These are phyloP conservation scores for Steromphala cineraria DNA, from an alignment of 2,888 invertebrate species.

Conservation along the genomic window DNA sequence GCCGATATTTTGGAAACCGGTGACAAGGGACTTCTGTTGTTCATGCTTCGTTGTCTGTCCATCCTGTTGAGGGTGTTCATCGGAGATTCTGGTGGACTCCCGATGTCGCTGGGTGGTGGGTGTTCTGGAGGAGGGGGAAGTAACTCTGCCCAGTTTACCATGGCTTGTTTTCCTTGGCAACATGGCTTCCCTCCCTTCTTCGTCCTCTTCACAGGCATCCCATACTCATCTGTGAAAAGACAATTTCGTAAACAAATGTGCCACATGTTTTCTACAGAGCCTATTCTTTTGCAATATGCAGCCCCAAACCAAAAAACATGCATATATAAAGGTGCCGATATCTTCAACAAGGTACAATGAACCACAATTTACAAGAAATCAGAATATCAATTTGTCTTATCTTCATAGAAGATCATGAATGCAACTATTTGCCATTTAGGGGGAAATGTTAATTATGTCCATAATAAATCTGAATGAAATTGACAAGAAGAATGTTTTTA, in stretches of 20 bases:
- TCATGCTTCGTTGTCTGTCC: constrained; percentile 36
- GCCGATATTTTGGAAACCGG: constrained; percentile 68
- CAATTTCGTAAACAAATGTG: not conserved
- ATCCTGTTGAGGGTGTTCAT: constrained; percentile 34
- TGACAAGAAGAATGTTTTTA: no score
- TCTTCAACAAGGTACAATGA: no score
- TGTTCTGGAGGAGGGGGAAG: constrained; percentile 76
- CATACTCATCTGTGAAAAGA: constrained; percentile 60
- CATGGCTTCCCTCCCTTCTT: constrained; percentile 44
- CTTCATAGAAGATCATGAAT: no score
- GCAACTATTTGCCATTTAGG: no score
- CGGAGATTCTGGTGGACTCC: constrained; percentile 65
- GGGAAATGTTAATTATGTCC: no score
- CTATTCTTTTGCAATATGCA: no score
- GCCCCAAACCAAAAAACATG: no score
- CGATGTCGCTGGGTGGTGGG: constrained; percentile 74
- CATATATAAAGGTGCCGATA: no score
- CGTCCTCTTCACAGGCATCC: constrained; percentile 60
- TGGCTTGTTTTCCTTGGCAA: constrained; percentile 62
- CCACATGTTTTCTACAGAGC: no score
- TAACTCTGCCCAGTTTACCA: constrained; percentile 73
- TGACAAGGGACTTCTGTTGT: constrained; percentile 60
- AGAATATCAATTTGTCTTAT: no score
- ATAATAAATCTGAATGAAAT: no score
- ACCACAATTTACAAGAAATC: no score